Conservation (phyloP, 1,140 invertebrate species). For the Drosophila sulfurigaster region DNA sequence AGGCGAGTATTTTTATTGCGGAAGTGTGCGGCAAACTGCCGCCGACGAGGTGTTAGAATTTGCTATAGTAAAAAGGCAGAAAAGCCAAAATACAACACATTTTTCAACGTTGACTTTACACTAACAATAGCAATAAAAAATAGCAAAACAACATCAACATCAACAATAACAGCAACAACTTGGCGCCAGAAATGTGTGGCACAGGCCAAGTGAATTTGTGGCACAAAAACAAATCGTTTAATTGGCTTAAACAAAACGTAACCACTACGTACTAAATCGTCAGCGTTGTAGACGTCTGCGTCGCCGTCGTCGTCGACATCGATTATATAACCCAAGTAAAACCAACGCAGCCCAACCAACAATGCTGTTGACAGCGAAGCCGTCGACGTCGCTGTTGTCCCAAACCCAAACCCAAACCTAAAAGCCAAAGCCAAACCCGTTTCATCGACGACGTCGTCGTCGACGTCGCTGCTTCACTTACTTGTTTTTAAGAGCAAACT, state of each 20-base stretch:
- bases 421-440: constrained; percentile 30
- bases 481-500: constrained; percentile 76
- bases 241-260: constrained; percentile 80
- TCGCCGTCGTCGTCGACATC: constrained; percentile 33
- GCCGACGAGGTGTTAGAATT: constrained; percentile 77
- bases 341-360: constrained; percentile 65
- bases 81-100: constrained; percentile 45
- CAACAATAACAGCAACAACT: constrained; percentile 7
- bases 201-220: constrained; percentile 73
- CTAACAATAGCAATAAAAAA: neutral
- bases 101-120: constrained; percentile 42
- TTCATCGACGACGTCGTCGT: constrained; percentile 20
- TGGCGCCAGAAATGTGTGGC: constrained; percentile 51
- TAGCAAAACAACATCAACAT: constrained; percentile 9
- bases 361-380: constrained; percentile 64
- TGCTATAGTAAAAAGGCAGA: constrained; percentile 41
- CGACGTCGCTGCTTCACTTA: constrained; percentile 60
- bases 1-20: constrained; percentile 56
- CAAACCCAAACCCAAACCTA: constrained; percentile 42
- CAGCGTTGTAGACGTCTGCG: constrained; percentile 32
- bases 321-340: constrained; percentile 27
- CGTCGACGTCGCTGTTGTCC: constrained; percentile 16
- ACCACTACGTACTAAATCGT: constrained; percentile 62
- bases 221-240: constrained; percentile 82
- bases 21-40: constrained; percentile 72